A percentile compares a stretch with the other conserved stretches of the same genome.
Evolutionary conservation across 2,113 vertebrate species (phyloP).

Genomic region (Cariama cristata): DNA sequence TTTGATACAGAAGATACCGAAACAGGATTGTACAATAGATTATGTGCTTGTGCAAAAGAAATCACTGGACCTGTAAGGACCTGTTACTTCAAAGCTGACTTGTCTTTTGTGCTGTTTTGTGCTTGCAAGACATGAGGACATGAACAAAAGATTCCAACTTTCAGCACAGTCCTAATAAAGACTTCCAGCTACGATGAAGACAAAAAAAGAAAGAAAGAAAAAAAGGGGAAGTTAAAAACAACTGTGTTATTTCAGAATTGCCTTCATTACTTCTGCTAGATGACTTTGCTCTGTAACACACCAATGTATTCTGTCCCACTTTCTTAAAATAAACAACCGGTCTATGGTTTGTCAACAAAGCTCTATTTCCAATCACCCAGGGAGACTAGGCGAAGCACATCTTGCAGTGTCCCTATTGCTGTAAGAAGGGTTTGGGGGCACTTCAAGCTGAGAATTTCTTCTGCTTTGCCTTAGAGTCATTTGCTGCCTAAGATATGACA

Average conservation of each 20-base stretch:
- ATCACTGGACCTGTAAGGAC: neutral
- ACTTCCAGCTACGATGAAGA: neutral
- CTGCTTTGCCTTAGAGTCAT: slow-evolving; percentile 47
- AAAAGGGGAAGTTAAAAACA: neutral
- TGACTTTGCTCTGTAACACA: neutral
- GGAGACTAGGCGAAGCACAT: neutral
- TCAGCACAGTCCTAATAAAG: neutral
- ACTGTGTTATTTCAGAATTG: neutral
- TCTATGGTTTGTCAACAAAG: slow-evolving; percentile 33
- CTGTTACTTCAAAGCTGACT: neutral
- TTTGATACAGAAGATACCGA: neutral
- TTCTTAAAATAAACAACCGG: slow-evolving; percentile 62
- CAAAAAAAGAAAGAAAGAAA: neutral
- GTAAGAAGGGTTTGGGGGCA: slow-evolving; percentile 11
- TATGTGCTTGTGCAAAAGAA: neutral
- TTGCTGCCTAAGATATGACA: slow-evolving; percentile 35
- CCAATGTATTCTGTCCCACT: slow-evolving; percentile 18
- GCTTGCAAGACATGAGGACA: neutral
- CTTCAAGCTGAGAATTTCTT: slow-evolving; percentile 30
- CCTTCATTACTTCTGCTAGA: slow-evolving; percentile 20
- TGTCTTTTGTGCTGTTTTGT: neutral
- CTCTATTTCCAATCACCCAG: slow-evolving; percentile 31
- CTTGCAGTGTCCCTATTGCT: neutral
- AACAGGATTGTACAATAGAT: neutral
- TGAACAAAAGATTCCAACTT: neutral